phyloP scores from a whole-genome alignment of 2,797 vertebrate genomes.

The Oreochromis grahami region DNA sequence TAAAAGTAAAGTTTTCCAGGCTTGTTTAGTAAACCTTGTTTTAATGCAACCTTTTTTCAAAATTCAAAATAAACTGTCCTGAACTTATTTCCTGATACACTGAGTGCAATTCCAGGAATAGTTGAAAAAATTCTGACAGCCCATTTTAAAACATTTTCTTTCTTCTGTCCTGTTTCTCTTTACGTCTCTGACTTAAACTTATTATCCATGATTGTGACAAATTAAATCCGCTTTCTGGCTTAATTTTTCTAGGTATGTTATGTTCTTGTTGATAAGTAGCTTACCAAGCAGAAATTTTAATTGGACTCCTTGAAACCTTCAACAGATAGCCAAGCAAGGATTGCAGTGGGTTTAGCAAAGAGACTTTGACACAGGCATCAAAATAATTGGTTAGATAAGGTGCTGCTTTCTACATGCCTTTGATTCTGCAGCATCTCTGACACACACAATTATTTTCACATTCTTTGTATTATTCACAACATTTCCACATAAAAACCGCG shows the following conservation, averaged over 20 bases:
- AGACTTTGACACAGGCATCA: not conserved
- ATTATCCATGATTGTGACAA: not conserved
- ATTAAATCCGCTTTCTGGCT: not conserved
- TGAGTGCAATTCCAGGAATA: not conserved
- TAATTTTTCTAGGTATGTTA: not conserved
- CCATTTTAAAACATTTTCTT: not conserved
- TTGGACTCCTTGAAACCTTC: not conserved
- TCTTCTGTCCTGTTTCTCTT: not conserved
- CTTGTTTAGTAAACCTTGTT: not conserved
- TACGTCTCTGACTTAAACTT: not conserved
- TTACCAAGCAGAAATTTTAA: constrained; percentile 23
- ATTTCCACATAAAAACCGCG: not conserved
- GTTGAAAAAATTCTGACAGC: not conserved
- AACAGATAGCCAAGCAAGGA: not conserved
- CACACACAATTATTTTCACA: not conserved
- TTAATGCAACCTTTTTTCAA: not conserved
- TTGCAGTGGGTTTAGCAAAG: not conserved
- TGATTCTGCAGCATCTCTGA: not conserved
- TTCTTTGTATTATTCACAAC: not conserved
- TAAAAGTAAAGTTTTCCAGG: not conserved
- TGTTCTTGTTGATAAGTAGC: not conserved
- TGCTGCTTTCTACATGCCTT: not conserved
- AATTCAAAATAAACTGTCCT: not conserved
- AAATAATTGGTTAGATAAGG: constrained; percentile 22
- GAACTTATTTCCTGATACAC: not conserved